Base-by-base conservation (phyloP, 2,113 vertebrate genomes). In the Alethe diademata region DNA sequence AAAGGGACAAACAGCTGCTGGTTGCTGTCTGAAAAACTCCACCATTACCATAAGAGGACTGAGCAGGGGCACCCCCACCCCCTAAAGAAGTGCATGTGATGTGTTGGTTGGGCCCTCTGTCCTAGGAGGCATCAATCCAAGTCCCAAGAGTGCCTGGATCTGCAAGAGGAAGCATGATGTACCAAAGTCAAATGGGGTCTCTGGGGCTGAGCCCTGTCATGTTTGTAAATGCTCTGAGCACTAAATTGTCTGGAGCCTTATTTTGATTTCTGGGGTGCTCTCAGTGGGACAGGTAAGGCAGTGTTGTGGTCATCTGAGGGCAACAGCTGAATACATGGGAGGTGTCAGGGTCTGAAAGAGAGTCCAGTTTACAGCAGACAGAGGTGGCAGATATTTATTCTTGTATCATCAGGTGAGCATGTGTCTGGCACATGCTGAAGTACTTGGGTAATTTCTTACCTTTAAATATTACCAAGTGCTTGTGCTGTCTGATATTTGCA, bases 401-500 rank as follows among this genome's bases (percentile, higher is more conserved):
- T 48, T 73, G 31, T 53, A 15, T 42, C 1, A 0, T 83, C 47
- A 67, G 38, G 35, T 43, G 45, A 65, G 19, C 38, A 12, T 38
- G 45, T 61, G 75, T 78, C 88, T 90, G 69, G 47, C 60, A 62
- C 64, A 71, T 29, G n/a, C 74, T 91, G 69, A 89, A 43, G 42
- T 19, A 38, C 54, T 23, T 65, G 70, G 61, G n/a, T 83, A 70
- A 88, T 71, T 88, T 73, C 29, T 80, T 94, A 88, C 71, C 47
- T 90, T 91, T 73, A 83, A 36, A 71, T 86, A 67, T 76, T 86
- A 67, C 72, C 3, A 11, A 80, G 86, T 78, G 3, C 48, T 93
- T 80, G 24, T 66, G 57, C 78, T 88, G 79, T 78, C 78, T 88
- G 90, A 45, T 78, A 36, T 13, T 66, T 56, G 88, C 74, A 79